Evolutionary conservation across 2,888 invertebrate genomes (phyloP).

Genomic region (Cheilosia vulpina): DNA sequence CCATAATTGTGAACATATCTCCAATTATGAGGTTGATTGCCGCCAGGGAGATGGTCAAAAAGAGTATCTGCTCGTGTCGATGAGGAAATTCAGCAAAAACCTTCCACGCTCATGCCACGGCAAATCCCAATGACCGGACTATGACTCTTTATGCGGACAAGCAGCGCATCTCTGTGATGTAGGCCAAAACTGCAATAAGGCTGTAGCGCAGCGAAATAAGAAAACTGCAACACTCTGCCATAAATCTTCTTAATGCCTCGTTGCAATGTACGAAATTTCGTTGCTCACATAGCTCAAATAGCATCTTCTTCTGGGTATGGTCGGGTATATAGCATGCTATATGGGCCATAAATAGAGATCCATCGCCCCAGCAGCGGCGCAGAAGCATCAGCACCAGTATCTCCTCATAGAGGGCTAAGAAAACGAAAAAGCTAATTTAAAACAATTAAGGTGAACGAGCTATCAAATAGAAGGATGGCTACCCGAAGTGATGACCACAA

Average conservation of each 20-base stretch:
- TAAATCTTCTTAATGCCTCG: slow-evolving; percentile 73
- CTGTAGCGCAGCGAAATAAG: slow-evolving; percentile 63
- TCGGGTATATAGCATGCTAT: slow-evolving; percentile 29
- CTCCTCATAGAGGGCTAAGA: slow-evolving; percentile 13
- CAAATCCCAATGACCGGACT: slow-evolving; percentile 46
- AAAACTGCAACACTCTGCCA: slow-evolving; percentile 68
- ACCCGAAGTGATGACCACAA: neutral
- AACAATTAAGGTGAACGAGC: slow-evolving; percentile 74
- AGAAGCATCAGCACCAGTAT: slow-evolving; percentile 9
- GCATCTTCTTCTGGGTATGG: slow-evolving; percentile 14
- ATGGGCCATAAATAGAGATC: slow-evolving; percentile 54
- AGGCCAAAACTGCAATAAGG: slow-evolving; percentile 73
- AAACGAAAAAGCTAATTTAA: slow-evolving; percentile 69
- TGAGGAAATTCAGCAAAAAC: slow-evolving; percentile 57
- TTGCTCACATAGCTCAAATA: slow-evolving; percentile 73
- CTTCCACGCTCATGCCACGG: slow-evolving; percentile 53
- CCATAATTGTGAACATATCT: slow-evolving; percentile 74
- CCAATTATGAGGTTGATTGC: slow-evolving; percentile 72
- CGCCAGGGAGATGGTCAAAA: slow-evolving; percentile 49
- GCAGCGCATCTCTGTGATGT: slow-evolving; percentile 71
- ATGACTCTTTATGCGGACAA: slow-evolving; percentile 60
- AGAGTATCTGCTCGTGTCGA: slow-evolving; percentile 45
- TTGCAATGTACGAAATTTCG: slow-evolving; percentile 70
- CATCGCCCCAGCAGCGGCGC: slow-evolving; percentile 20
- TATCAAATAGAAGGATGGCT: slow-evolving; percentile 52